Base-by-base conservation (phyloP, 2,888 invertebrate species). In the Philaethria dido region DNA sequence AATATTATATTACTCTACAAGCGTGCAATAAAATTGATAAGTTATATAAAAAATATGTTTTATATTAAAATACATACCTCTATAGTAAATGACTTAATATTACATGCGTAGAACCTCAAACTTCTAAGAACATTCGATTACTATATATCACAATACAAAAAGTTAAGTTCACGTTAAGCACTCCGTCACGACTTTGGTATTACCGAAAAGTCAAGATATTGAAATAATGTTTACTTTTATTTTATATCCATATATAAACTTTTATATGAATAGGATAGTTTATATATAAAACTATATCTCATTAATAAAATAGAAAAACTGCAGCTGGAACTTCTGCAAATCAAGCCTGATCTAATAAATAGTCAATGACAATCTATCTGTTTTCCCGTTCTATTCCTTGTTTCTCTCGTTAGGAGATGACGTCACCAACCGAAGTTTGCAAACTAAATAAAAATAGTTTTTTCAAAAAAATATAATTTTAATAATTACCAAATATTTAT, bases 41-140 rank as follows among this genome's bases (percentile, higher is more conserved):
- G 3, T 16, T 13, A 3, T 33, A 52, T 5, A 33, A 25, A 48
- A 47, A 36, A 14, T 13, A 18, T 20, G 36, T 20, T 13, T 18
- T 42, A 42, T 39, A 25, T 39, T 1, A 16, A 3, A 55, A 36
- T 47, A 64, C 63, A 36, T 22, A 64, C 63, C 63, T 55, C 42
- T 47, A 47, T 36, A 16, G 29, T 22, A 47, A 64, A 55, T 64
- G 63, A 64, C 42, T 55, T 55, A 42, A 55, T 25, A 55, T 55
- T 22, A 20, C 63, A 64, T 33, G 45, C 54, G 54, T 36, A 47
- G 47, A n/a, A n/a, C 45, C 33, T 63, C 20, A 54, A 63, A 16
- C 63, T 57, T 57, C 42, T 42, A 20, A 57, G 57, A 57, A 57
- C 57, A 57, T 57, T 57, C 57, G 57, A 57, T 57, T 42, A 22